Evolutionary conservation across 1,140 invertebrate species (phyloP).

Genomic region (Varroa destructor): DNA sequence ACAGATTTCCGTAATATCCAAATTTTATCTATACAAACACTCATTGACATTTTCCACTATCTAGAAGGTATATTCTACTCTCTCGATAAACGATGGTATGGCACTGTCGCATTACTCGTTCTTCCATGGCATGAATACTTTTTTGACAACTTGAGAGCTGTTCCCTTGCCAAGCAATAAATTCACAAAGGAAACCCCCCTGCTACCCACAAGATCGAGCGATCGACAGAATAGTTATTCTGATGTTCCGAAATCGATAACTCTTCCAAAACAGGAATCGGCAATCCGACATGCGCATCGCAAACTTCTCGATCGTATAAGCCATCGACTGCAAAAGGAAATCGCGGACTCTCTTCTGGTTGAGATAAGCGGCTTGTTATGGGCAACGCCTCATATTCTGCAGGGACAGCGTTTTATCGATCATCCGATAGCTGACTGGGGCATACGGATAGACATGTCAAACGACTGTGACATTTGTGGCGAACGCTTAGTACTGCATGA

Average conservation of each 20-base stretch:
- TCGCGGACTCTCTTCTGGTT: background rate
- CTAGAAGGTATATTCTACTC: background rate
- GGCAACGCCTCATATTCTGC: background rate
- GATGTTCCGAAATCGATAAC: background rate
- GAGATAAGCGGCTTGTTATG: background rate
- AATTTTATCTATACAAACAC: background rate
- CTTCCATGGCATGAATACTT: background rate
- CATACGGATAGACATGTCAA: background rate
- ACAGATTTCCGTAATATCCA: background rate
- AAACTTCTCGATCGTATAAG: background rate
- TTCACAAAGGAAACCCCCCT: background rate
- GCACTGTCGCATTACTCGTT: background rate
- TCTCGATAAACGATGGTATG: background rate
- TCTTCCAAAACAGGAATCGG: background rate
- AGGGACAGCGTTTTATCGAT: background rate
- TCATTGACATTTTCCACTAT: background rate
- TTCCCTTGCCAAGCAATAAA: background rate
- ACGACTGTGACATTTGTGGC: background rate
- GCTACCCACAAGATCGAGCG: background rate
- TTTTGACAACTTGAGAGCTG: background rate
- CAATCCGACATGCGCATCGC: background rate
- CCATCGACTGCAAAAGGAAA: constrained; percentile 9
- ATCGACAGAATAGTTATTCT: background rate
- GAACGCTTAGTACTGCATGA: background rate
- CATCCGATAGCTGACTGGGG: background rate